Evolutionary conservation across 2,113 vertebrate genomes (phyloP), one percentile per base, ranked within the genome.

Genomic region (Phycodurus eques): DNA sequence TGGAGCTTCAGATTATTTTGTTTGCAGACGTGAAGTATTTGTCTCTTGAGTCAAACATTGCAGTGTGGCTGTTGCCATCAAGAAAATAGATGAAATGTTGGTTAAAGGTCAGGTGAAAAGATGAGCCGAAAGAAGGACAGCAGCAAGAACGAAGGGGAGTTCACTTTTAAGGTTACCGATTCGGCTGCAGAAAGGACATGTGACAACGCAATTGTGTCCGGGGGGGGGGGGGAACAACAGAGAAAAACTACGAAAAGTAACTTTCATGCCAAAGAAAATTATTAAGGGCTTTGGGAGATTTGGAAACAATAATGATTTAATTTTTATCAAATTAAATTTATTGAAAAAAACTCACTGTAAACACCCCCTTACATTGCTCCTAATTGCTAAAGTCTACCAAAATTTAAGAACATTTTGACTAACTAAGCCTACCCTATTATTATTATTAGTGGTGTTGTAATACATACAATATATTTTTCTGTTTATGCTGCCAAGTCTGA

Each of bases 371-470:
- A 19, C 17, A 2, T 0, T 19, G 49, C 49, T 51, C 49, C 49
- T 20, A 51, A 51, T 51, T 17, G 15, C 44, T 12, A 11, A 46
- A 13, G 12, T 46, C n/a, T n/a, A 8, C 71, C 51, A 44, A 69
- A 61, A 61, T 20, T 53, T 35, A 33, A 83, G 68, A 57, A 15
- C 39, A 68, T 66, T 71, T 70, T 67, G 39, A 72, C 73, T n/a
- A 20, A 44, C 31, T 49, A 60, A 75, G 68, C 47, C 53, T 44
- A 49, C 42, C 74, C 22, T 19, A 47, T 77, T 68, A 72, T 80
- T 84, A 14, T 2, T 49, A 7, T 65, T 7, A 61, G 76, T 80
- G 77, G 88, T 27, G 82, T 59, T 82, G 80, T 20, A 76, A 44
- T 44, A 27, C 27, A 27, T 27, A 27, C 27, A 27, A 27, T 27